Percentiles rank a stretch among this genome's conserved stretches.
Evolutionary conservation across 2,113 vertebrate species (phyloP).

Genomic region (Alethe castanea): DNA sequence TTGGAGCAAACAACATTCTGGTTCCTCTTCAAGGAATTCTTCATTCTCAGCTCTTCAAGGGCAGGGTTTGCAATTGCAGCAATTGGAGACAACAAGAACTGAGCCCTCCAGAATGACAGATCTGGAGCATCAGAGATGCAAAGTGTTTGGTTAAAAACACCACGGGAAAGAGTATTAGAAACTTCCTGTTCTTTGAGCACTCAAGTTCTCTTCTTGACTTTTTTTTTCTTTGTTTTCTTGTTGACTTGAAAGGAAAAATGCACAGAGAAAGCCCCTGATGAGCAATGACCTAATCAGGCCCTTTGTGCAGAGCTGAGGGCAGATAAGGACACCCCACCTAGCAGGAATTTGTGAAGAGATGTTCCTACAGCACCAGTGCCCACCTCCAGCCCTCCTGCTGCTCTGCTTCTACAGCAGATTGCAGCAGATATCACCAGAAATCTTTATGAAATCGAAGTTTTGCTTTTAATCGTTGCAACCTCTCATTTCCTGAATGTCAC

Average conservation of each 20-base stretch:
- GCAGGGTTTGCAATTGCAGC: neutral
- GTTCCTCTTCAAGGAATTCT: neutral
- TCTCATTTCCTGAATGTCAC: neutral
- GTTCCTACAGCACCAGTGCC: accelerated
- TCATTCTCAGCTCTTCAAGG: neutral
- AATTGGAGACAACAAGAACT: neutral
- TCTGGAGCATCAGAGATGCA: neutral
- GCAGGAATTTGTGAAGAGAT: neutral
- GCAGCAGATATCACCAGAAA: accelerated
- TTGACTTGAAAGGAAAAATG: neutral
- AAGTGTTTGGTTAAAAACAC: neutral
- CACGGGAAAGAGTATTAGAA: neutral
- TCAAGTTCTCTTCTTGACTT: neutral
- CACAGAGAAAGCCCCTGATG: neutral
- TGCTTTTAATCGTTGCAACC: neutral
- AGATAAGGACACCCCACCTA: neutral
- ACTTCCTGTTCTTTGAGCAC: neutral
- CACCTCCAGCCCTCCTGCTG: neutral
- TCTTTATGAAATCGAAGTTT: neutral
- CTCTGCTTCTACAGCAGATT: neutral
- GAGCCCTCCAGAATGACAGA: neutral
- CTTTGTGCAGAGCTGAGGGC: neutral
- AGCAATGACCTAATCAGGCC: accelerated
- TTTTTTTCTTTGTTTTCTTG: neutral
- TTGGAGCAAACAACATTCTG: no score